Conservation (phyloP, 1,140 invertebrate genomes). For the Rhynchophorus ferrugineus region DNA sequence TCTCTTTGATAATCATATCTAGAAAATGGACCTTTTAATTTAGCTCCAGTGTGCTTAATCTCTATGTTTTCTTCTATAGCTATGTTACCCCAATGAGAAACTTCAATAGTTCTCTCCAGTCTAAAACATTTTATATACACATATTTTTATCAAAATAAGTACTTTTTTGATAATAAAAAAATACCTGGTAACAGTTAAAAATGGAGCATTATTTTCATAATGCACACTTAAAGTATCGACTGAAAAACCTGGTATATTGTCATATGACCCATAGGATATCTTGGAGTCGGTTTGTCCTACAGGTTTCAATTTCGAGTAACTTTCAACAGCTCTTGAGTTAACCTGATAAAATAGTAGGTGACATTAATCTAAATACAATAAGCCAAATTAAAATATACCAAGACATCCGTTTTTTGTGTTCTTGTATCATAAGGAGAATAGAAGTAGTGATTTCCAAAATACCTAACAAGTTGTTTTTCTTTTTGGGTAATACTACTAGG, state of each 20-base stretch:
- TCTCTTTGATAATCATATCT: conserved; percentile 93
- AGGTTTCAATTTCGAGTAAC: conserved; percentile 81
- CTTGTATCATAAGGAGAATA: conserved; percentile 73
- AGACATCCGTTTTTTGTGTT: conserved; percentile 75
- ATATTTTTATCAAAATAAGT: neutral
- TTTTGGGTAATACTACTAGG: conserved; percentile 83
- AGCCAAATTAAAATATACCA: conserved; percentile 41
- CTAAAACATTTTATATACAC: conserved; percentile 18
- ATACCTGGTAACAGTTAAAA: conserved; percentile 72
- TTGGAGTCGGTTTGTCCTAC: conserved; percentile 67
- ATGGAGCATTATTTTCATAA: conserved; percentile 95
- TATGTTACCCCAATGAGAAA: conserved; percentile 99
- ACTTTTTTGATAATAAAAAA: neutral
- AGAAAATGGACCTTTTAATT: conserved; percentile 91
- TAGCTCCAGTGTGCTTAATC: conserved; percentile 85
- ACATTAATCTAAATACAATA: neutral
- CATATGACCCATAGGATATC: conserved; percentile 83
- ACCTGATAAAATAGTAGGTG: conserved; percentile 8
- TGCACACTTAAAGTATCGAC: conserved; percentile 69
- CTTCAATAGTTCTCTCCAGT: conserved; percentile 82
- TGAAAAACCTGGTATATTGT: conserved; percentile 51
- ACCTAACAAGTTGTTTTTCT: conserved; percentile 89
- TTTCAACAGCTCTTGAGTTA: conserved; percentile 60
- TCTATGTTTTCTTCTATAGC: conserved; percentile 93
- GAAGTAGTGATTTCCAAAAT: conserved; percentile 74